phyloP scores from a whole-genome alignment of 2,113 vertebrate genomes.

The Spea multiplicata region DNA sequence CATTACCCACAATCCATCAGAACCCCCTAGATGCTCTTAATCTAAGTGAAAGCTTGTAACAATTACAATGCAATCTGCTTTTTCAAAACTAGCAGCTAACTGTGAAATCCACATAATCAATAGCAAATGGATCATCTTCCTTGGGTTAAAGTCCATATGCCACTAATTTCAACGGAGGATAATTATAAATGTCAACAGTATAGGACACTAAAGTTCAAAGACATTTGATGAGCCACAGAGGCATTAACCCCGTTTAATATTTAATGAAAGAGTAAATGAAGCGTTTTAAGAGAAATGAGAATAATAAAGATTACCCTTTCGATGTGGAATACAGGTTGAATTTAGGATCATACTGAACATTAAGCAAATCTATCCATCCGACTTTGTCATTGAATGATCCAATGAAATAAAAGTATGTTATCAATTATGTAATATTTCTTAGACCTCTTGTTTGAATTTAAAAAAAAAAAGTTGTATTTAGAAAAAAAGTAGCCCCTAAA shows the following conservation, averaged over 20 bases:
- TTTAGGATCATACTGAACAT: no score
- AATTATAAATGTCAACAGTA: conserved; percentile 34
- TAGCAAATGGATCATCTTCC: conserved; percentile 22
- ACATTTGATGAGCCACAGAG: conserved; percentile 35
- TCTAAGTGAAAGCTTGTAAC: conserved; percentile 4
- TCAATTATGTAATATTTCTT: no score
- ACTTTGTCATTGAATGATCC: no score
- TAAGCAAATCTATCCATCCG: no score
- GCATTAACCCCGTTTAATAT: conserved; percentile 44
- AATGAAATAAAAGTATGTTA: no score
- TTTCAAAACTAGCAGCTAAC: conserved; percentile 7
- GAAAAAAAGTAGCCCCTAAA: no score
- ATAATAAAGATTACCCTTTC: conserved; percentile 23
- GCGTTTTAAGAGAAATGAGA: conserved; percentile 27
- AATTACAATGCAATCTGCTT: conserved; percentile 25
- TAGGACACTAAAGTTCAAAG: conserved; percentile 36
- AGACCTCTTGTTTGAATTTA: no score
- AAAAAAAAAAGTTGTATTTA: no score
- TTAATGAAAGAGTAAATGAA: conserved; percentile 44
- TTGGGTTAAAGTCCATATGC: conserved; percentile 17
- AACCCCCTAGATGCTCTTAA: conserved; percentile 10
- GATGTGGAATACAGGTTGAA: neutral
- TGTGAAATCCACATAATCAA: conserved; percentile 32
- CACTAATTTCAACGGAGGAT: conserved; percentile 20
- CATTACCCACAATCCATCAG: neutral